phyloP scores from a whole-genome alignment of 2,888 invertebrate genomes.

The Loripinus fragilis region DNA sequence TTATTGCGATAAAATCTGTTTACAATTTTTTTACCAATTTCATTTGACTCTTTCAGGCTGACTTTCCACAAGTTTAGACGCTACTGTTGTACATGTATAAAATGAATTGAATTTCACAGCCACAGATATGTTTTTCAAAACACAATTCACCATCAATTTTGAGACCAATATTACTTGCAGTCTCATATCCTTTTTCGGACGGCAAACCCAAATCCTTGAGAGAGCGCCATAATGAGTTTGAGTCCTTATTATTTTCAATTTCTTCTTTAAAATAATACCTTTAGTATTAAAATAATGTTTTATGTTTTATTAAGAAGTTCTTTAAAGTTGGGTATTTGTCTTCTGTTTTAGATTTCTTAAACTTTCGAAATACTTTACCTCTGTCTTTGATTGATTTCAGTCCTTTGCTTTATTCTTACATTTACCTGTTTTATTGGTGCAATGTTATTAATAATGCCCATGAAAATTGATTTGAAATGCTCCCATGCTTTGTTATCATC shows the following conservation, averaged over 20 bases:
- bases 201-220: constrained; percentile 16
- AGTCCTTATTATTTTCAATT: constrained; percentile 8
- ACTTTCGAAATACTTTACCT: constrained; percentile 25
- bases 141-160: constrained; percentile 17
- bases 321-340: constrained; percentile 26
- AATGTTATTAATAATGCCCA: background rate
- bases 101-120: constrained; percentile 19
- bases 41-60: constrained; percentile 2
- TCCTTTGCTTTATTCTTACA: constrained; percentile 28
- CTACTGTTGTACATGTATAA: constrained; percentile 22
- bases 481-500: constrained; percentile 13
- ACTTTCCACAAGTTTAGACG: constrained; percentile 26
- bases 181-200: background rate
- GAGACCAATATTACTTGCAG: constrained; percentile 8
- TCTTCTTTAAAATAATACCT: constrained; percentile 21
- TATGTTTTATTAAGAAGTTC: constrained; percentile 22
- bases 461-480: constrained; percentile 13
- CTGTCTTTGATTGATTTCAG: constrained; percentile 29
- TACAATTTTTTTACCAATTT: constrained; percentile 13
- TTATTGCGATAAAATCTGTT: background rate
- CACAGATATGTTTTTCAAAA: constrained; percentile 14
- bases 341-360: constrained; percentile 14
- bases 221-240: constrained; percentile 23
- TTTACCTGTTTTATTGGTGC: constrained; percentile 31
- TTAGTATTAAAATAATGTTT: constrained; percentile 20